Conservation (phyloP, 2,113 vertebrate genomes). For the Electrona antarctica region DNA sequence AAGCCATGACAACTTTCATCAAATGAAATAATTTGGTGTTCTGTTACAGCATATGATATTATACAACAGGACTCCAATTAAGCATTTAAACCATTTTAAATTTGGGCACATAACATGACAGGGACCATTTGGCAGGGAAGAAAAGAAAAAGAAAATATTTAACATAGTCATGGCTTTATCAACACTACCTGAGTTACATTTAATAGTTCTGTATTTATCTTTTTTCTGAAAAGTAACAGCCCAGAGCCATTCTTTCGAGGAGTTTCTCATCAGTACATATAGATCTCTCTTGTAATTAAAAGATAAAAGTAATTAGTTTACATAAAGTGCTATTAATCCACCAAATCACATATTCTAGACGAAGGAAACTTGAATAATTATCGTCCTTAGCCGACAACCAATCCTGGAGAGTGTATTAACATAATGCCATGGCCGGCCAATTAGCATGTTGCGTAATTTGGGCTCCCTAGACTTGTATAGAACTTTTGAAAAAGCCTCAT, state of each 20-base stretch:
- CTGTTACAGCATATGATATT: constrained; percentile 34
- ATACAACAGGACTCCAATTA: constrained; percentile 43
- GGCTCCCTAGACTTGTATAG: constrained; percentile 48
- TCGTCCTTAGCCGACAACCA: constrained; percentile 33
- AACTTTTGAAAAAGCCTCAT: constrained; percentile 26
- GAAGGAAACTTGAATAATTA: constrained; percentile 37
- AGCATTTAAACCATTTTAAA: constrained; percentile 41
- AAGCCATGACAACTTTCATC: constrained; percentile 27
- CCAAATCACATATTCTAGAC: constrained; percentile 62
- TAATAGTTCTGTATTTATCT: constrained; percentile 71
- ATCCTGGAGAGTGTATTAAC: constrained; percentile 49
- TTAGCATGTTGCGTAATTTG: constrained; percentile 47
- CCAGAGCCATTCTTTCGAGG: constrained; percentile 75
- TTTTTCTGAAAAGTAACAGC: constrained; percentile 74
- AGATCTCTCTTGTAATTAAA: constrained; percentile 69
- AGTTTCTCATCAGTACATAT: constrained; percentile 69
- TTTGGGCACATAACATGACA: constrained; percentile 42
- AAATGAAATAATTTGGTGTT: constrained; percentile 49
- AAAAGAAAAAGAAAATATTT: constrained; percentile 35
- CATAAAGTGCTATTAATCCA: constrained; percentile 83
- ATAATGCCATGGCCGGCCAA: constrained; percentile 47
- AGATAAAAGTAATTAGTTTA: constrained; percentile 73
- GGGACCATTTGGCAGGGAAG: constrained; percentile 53
- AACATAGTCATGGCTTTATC: constrained; percentile 79
- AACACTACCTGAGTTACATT: constrained; percentile 82